These are phyloP conservation scores for Morinoia aosen DNA, from an alignment of 2,888 invertebrate species.

Conservation along the genomic window DNA sequence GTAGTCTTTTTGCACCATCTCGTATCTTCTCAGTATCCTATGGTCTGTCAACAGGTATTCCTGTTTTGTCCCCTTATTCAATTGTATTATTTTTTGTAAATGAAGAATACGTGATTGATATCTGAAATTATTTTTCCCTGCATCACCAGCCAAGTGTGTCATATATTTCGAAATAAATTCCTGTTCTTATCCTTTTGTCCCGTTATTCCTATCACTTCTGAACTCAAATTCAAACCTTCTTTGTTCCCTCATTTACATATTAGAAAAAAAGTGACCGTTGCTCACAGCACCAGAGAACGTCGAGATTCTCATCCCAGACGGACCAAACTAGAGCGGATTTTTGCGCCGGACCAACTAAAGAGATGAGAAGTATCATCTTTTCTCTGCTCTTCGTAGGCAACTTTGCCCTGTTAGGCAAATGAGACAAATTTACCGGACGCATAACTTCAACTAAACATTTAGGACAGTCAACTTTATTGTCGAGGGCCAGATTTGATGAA, in stretches of 20 bases:
- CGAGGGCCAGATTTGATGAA: neutral
- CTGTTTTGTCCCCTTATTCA: no score
- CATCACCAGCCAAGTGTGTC: no score
- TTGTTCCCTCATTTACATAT: neutral
- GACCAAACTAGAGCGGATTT: neutral
- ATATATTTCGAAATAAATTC: no score
- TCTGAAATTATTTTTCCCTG: no score
- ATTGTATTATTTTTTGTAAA: no score
- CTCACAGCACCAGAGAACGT: neutral
- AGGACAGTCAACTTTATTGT: neutral
- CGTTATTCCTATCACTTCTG: no score
- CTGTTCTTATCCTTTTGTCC: no score
- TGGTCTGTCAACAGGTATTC: no score
- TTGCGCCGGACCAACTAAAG: neutral
- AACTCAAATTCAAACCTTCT: neutral
- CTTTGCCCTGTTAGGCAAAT: conserved; percentile 10
- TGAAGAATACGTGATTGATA: no score
- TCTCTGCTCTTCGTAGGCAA: neutral
- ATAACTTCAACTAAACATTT: neutral
- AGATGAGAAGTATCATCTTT: neutral
- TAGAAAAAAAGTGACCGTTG: neutral
- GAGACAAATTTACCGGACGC: neutral
- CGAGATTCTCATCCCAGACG: neutral
- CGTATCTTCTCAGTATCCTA: no score
- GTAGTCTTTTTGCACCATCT: no score